phyloP scores from a whole-genome alignment of 2,113 vertebrate species.

The Brevimyrus niger region DNA sequence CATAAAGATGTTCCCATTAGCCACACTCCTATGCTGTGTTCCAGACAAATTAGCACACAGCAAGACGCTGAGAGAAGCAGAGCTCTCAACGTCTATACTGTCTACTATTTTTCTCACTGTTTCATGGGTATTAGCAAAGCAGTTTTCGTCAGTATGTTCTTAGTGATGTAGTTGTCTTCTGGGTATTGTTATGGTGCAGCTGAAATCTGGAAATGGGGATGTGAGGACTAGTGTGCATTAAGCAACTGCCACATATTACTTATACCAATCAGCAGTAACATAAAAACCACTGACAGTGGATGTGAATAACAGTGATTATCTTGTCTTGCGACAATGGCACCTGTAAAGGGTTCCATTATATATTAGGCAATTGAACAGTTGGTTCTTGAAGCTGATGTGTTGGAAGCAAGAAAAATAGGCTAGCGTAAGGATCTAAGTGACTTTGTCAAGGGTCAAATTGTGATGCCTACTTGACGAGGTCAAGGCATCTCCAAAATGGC shows the following conservation, averaged over 20 bases:
- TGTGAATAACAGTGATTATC: not conserved
- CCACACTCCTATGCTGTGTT: not conserved
- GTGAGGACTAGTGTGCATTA: not conserved
- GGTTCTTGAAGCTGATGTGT: not conserved
- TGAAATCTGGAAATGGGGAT: not conserved
- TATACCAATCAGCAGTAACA: not conserved
- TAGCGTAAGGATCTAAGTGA: not conserved
- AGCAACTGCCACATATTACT: not conserved
- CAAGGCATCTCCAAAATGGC: not conserved
- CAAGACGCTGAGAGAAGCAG: not conserved
- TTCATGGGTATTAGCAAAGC: constrained; percentile 7
- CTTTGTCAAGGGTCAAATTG: not conserved
- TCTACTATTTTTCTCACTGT: not conserved
- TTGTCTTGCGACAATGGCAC: not conserved
- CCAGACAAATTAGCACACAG: not conserved
- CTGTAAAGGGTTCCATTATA: not conserved
- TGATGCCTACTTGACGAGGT: not conserved
- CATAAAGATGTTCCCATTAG: not conserved
- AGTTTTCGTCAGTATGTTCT: not conserved
- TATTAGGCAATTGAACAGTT: not conserved
- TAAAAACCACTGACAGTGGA: not conserved
- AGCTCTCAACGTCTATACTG: not conserved
- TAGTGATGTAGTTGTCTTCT: not conserved
- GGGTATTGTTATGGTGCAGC: not conserved
- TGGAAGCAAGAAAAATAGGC: not conserved